Conservation (phyloP, 2,888 invertebrate species). For the Hyalella azteca region DNA sequence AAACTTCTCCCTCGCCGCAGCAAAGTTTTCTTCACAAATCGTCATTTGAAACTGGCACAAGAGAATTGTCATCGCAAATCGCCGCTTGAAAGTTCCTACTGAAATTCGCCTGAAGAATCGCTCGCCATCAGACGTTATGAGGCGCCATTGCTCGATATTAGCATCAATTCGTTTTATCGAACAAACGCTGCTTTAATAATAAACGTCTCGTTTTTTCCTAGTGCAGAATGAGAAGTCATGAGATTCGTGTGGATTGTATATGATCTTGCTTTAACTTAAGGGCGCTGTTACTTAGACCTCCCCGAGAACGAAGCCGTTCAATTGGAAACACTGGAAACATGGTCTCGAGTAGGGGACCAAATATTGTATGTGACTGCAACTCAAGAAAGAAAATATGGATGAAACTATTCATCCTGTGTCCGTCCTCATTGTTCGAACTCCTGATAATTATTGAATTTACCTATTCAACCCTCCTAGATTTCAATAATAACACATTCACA, state of each 20-base stretch:
- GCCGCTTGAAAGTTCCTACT: conserved; percentile 9
- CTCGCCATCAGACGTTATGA: conserved; percentile 7
- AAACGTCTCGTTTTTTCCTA: conserved; percentile 10
- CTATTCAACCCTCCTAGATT: too few relatives aligned
- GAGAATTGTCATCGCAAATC: conserved; percentile 35
- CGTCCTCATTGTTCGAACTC: too few relatives aligned
- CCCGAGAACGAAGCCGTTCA: too few relatives aligned
- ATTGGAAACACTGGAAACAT: too few relatives aligned
- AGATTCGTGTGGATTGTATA: background rate
- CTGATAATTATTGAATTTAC: too few relatives aligned
- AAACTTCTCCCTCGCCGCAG: background rate
- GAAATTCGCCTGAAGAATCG: conserved; percentile 28
- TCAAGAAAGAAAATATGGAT: too few relatives aligned
- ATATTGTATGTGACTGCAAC: too few relatives aligned
- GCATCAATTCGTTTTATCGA: conserved; percentile 25
- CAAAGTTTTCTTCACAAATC: conserved; percentile 33
- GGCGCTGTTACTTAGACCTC: background rate
- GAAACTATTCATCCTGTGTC: too few relatives aligned
- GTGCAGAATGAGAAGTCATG: conserved; percentile 4
- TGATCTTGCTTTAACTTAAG: background rate
- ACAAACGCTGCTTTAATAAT: conserved; percentile 21
- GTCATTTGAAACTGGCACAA: conserved; percentile 27
- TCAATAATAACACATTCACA: too few relatives aligned
- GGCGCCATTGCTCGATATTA: conserved; percentile 22
- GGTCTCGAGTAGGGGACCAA: too few relatives aligned